Evolutionary conservation across 2,797 vertebrate species (phyloP).

Genomic region (Liparis tanakae): DNA sequence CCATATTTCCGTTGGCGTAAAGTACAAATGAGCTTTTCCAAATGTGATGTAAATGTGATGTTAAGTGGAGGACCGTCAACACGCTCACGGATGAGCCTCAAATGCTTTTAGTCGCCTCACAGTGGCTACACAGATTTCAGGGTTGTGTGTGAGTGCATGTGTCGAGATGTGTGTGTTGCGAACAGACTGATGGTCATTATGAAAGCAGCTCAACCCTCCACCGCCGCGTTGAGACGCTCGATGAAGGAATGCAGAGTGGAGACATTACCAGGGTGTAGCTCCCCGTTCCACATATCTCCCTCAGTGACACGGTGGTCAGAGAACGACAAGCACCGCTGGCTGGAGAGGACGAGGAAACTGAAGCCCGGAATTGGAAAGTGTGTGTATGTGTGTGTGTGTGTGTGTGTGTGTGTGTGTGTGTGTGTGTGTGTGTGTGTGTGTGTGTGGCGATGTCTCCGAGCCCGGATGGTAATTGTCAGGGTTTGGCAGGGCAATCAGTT

Average conservation of each 20-base stretch:
- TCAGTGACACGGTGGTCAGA: conserved; percentile 32
- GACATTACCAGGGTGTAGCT: conserved; percentile 9
- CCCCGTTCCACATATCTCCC: conserved; percentile 16
- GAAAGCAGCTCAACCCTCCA: conserved; percentile 3
- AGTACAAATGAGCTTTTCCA: neutral
- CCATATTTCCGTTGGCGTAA: neutral
- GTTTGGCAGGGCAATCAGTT: conserved; percentile 79
- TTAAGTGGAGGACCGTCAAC: neutral
- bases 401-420: conserved; percentile 24
- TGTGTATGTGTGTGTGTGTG: conserved; percentile 17
- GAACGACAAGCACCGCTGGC: conserved; percentile 24
- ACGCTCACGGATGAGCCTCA: neutral
- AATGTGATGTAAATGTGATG: neutral
- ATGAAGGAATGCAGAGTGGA: neutral
- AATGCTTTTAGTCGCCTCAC: neutral
- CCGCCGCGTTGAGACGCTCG: neutral
- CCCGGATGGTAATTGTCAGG: conserved; percentile 65
- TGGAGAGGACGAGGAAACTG: conserved; percentile 7
- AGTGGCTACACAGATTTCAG: neutral
- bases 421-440: conserved; percentile 17
- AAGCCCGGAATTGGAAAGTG: conserved; percentile 38
- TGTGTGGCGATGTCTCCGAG: conserved; percentile 44
- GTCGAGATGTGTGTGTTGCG: neutral
- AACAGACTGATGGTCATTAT: neutral
- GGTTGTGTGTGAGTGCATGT: neutral